These are phyloP conservation scores for Psittacula cyanocephala DNA, from an alignment of 2,113 vertebrate species.

Conservation along the genomic window DNA sequence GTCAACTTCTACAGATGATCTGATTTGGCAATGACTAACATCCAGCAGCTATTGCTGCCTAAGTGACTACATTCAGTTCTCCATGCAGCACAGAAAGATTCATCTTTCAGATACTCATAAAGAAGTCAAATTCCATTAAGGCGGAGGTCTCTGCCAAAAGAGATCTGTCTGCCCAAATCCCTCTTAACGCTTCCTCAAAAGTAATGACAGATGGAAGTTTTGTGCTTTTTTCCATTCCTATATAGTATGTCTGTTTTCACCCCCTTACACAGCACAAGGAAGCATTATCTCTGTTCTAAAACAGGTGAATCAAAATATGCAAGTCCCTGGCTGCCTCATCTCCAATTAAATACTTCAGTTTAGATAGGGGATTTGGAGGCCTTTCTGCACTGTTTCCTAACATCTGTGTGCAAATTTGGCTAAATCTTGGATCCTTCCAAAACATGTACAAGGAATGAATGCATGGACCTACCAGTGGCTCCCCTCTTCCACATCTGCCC, in stretches of 20 bases:
- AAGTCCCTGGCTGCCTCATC: background rate
- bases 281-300: background rate
- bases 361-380: background rate
- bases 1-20: background rate
- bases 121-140: background rate
- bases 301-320: background rate
- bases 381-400: background rate
- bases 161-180: background rate
- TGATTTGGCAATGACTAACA: background rate
- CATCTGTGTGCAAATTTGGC: no score
- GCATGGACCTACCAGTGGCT: background rate
- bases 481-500: background rate
- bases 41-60: background rate
- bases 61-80: background rate
- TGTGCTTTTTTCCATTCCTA: background rate
- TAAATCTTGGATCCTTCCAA: background rate
- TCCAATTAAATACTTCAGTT: background rate
- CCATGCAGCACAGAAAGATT: background rate
- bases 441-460: background rate
- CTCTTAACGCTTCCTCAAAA: conserved; percentile 21
- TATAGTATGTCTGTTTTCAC: background rate
- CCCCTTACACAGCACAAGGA: background rate
- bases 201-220: background rate
- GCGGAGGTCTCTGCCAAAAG: background rate
- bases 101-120: background rate